Percentiles rank a stretch among this genome's conserved stretches.
These are phyloP conservation scores for Brachionus manjavacas DNA, from an alignment of 1,140 invertebrate species.

Conservation along the genomic window DNA sequence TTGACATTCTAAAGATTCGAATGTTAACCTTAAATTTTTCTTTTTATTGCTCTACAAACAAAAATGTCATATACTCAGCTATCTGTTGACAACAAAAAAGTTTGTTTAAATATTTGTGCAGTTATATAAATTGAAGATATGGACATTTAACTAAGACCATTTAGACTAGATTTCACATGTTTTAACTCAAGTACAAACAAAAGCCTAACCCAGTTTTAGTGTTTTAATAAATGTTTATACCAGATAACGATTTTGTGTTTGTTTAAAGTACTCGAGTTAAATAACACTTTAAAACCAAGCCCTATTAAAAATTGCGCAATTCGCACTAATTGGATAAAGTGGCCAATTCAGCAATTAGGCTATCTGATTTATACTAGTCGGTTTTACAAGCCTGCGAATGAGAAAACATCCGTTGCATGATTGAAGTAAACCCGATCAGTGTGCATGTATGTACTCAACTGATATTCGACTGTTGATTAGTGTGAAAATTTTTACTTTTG, in stretches of 20 bases:
- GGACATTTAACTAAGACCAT: not conserved
- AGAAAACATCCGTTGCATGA: not conserved
- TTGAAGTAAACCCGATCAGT: not conserved
- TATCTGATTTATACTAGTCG: not conserved
- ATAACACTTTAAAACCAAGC: constrained; percentile 28
- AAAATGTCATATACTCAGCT: constrained; percentile 20
- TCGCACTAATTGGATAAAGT: not conserved
- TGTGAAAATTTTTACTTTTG: not conserved
- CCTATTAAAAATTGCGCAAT: not conserved
- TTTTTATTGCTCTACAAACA: constrained; percentile 15
- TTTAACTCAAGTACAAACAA: constrained; percentile 29
- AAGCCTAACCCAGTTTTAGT: constrained; percentile 22
- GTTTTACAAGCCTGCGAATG: not conserved
- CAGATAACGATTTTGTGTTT: not conserved
- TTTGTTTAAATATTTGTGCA: not conserved
- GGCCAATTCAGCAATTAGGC: not conserved
- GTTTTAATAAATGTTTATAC: not conserved
- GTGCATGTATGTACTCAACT: not conserved
- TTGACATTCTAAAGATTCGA: constrained; percentile 2
- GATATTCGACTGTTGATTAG: not conserved
- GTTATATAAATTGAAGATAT: constrained; percentile 15
- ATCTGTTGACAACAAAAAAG: not conserved
- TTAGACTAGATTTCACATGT: constrained; percentile 25
- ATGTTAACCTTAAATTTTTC: constrained; percentile 2
- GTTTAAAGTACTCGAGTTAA: not conserved